Evolutionary conservation across 2,888 invertebrate species (phyloP), one percentile per base, ranked within the genome.

Genomic region (Camponotus fellah): DNA sequence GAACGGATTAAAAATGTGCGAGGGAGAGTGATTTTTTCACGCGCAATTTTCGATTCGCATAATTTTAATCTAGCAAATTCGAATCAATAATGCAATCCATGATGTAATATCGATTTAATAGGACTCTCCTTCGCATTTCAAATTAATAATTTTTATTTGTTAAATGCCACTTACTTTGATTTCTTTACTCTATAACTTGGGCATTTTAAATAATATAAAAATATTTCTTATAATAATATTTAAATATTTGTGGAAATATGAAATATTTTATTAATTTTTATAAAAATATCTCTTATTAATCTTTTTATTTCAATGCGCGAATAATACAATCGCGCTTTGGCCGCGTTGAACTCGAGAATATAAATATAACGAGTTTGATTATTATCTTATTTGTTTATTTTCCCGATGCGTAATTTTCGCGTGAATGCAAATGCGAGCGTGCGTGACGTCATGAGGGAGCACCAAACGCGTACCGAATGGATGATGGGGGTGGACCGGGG

Each of bases 381-480:
- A 79, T 79, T 60, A 46, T 79, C 62, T 60, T 26, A 69, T 17
- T 58, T 60, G 60, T 79, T 80, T 37, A 80, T 80, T 60, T 32
- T 43, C 72, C 21, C 71, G 43, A n/a, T 40, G 37, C 71, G 26
- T 34, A 46, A 71, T 72, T 72, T 46, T 37, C 72, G 58, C 71
- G 71, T 46, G 60, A 60, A 80, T 69, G 77, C 68, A 77, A 77
- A 77, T 80, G 72, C 79, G 37, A 60, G 68, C n/a, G 74, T 37
- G 56, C 72, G 26, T 64, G 64, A 76, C 76, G 81, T 81, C 62
- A 74, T 26, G 9, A 12, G 56, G 60, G 75, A 65, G 56, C 64
- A 53, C 65, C 75, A 74, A 81, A 75, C 64, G 75, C 49, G 37
- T 32, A 21, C 60, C 46, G 72, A 12, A 62, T 12, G 46, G 71